These are phyloP conservation scores for Eurystomus glaucurus DNA, from an alignment of 2,797 vertebrate species.

Conservation along the genomic window DNA sequence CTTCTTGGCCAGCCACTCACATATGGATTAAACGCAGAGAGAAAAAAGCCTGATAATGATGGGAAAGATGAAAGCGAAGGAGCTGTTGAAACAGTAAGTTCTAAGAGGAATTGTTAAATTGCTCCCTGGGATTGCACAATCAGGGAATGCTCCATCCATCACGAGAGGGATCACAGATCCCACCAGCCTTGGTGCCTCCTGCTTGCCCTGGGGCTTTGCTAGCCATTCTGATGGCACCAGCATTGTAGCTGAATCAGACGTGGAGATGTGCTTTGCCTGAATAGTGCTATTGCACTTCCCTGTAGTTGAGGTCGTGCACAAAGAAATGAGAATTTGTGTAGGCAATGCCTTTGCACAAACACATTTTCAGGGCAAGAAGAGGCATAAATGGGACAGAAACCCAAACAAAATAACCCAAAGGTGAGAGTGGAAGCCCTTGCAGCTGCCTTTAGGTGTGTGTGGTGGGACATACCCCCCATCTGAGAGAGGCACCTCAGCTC, in stretches of 20 bases:
- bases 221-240: not conserved
- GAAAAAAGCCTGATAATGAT: not conserved
- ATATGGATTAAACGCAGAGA: not conserved
- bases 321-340: not conserved
- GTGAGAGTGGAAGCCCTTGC: not conserved
- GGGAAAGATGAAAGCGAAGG: not conserved
- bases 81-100: constrained; percentile 1
- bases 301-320: not conserved
- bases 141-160: not conserved
- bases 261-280: accelerated
- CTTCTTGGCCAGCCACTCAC: not conserved
- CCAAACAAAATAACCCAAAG: not conserved
- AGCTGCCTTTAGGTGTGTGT: not conserved
- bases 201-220: not conserved
- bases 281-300: not conserved
- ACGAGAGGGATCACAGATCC: accelerated
- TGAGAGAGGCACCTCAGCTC: accelerated
- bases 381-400: not conserved
- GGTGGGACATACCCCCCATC: not conserved
- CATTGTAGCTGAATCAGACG: accelerated
- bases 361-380: not conserved
- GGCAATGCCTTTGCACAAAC: not conserved
- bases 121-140: not conserved
- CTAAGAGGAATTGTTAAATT: not conserved
- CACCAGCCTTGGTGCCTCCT: not conserved